A percentile compares a stretch with the other conserved stretches of the same genome.
These are phyloP conservation scores for Scolanthus callimorphus DNA, from an alignment of 92 coral and sea anemone genomes.

Conservation along the genomic window DNA sequence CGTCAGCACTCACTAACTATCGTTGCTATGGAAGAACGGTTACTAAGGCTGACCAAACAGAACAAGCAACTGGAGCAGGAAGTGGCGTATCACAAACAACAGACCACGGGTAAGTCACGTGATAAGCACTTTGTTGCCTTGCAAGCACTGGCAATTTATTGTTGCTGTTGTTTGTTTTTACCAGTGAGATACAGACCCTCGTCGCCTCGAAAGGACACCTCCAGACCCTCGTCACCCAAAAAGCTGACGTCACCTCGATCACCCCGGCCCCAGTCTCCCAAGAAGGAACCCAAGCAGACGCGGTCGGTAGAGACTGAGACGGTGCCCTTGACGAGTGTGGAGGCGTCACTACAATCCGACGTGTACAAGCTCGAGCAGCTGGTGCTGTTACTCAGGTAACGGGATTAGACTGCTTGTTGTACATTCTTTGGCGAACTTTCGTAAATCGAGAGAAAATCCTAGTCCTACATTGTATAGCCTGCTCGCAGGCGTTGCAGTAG, in stretches of 20 bases:
- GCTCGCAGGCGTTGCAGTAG: background rate
- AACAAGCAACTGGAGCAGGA: constrained; percentile 77
- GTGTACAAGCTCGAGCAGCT: constrained; percentile 86
- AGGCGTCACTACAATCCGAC: constrained; percentile 82
- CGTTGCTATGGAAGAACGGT: constrained; percentile 92
- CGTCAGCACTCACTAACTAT: constrained; percentile 93
- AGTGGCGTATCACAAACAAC: constrained; percentile 64
- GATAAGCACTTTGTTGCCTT: too few relatives aligned
- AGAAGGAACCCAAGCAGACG: constrained; percentile 80
- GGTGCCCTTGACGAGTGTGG: constrained; percentile 76
- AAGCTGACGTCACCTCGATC: constrained; percentile 55
- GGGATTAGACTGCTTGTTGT: background rate
- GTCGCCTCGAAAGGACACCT: constrained; percentile 67
- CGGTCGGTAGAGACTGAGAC: constrained; percentile 90
- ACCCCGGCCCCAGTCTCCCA: constrained; percentile 75
- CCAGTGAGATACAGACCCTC: constrained; percentile 50
- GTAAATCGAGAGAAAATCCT: too few relatives aligned
- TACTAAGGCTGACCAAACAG: constrained; percentile 70
- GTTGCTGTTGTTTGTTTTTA: too few relatives aligned
- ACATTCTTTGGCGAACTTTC: background rate
- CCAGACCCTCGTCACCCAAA: constrained; percentile 56
- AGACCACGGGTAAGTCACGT: constrained; percentile 48
- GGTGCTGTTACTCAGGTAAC: constrained; percentile 82
- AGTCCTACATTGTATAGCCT: background rate
- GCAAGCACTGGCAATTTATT: too few relatives aligned